Evolutionary conservation across 2,888 invertebrate species (phyloP), one percentile per base, ranked within the genome.

Genomic region (Cactoblastis cactorum): DNA sequence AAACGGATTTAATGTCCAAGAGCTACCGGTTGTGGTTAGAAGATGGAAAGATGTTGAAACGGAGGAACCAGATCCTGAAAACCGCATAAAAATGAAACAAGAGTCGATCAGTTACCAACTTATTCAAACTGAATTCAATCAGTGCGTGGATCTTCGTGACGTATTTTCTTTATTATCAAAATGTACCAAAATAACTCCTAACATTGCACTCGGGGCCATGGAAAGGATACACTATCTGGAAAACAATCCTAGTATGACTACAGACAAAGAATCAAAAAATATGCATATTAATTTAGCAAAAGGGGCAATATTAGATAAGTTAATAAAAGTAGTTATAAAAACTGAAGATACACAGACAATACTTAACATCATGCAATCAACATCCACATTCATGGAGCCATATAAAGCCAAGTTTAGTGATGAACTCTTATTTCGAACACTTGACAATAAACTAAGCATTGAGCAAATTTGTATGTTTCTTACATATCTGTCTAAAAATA

Each of bases 1-100:
- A 78, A 93, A 93, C 69, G 94, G 93, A 3, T 77, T 86, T n/a
- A 89, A 91, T 50, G 93, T 94, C 17, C 91, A 92, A 62, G 94
- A 94, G 71, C 83, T 94, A 45, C 94, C 94, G 1, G 80, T 93
- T 11, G 90, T 94, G 48, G 91, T 94, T 19, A 86, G 91, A 50
- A 91, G 83, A 68, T 65, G 90, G 28, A 85, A 77, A 63, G 79
- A 90, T 58, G 61, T 91, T 28, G 64, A 76, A 4, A 77, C 78
- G 24, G 67, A 84, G 3, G 65, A 72, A n/a, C 63, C 67, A 50
- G 61, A 68, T 1, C 46, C 58, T 15, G 52, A 62, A 22, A 71
- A 70, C 49, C 39, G 54, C 3, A 50, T 63, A n/a, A 63, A 57
- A 50, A 67, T 54, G 56, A 50, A 67, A 1, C 61, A 61, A 2